Percentiles rank a stretch among this genome's conserved stretches.
These are phyloP conservation scores for Bursaphelenchus mucronatus DNA, from an alignment of 1,140 invertebrate species.

Conservation along the genomic window DNA sequence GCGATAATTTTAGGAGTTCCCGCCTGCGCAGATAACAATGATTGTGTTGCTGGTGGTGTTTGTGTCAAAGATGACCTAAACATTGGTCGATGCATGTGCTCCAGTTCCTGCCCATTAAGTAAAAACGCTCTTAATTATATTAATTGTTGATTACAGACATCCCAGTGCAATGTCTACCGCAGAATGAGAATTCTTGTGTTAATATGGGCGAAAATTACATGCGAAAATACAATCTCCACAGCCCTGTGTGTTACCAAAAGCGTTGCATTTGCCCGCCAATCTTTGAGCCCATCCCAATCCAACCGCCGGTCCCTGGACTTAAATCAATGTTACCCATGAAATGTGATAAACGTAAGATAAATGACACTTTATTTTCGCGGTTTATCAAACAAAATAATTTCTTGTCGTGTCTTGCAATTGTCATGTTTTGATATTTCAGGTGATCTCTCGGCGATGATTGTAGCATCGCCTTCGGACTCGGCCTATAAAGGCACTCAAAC, in stretches of 20 bases:
- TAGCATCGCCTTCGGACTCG: constrained; percentile 43
- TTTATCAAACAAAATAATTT: constrained; percentile 1
- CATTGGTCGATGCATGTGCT: constrained; percentile 50
- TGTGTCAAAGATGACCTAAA: constrained; percentile 44
- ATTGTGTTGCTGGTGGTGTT: constrained; percentile 51
- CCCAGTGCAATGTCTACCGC: constrained; percentile 36
- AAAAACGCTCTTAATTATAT: constrained; percentile 11
- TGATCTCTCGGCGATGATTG: constrained; percentile 43
- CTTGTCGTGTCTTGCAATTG: background rate
- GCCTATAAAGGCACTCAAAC: constrained; percentile 48
- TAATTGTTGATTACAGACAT: constrained; percentile 32
- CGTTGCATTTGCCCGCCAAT: constrained; percentile 53
- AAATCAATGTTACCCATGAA: constrained; percentile 52
- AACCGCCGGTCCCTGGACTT: constrained; percentile 33
- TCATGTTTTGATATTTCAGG: constrained; percentile 36
- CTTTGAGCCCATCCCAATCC: constrained; percentile 44
- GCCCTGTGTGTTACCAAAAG: constrained; percentile 47
- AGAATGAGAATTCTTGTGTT: constrained; percentile 39
- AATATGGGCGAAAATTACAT: constrained; percentile 51
- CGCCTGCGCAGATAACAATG: constrained; percentile 39
- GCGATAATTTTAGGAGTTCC: constrained; percentile 47
- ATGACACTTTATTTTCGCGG: constrained; percentile 10
- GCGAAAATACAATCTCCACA: constrained; percentile 41
- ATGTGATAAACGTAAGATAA: constrained; percentile 51
- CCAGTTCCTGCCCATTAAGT: constrained; percentile 55